A percentile compares a stretch with the other conserved stretches of the same genome.
phyloP scores from a whole-genome alignment of 2,888 invertebrate species.

The Oligia latruncula region DNA sequence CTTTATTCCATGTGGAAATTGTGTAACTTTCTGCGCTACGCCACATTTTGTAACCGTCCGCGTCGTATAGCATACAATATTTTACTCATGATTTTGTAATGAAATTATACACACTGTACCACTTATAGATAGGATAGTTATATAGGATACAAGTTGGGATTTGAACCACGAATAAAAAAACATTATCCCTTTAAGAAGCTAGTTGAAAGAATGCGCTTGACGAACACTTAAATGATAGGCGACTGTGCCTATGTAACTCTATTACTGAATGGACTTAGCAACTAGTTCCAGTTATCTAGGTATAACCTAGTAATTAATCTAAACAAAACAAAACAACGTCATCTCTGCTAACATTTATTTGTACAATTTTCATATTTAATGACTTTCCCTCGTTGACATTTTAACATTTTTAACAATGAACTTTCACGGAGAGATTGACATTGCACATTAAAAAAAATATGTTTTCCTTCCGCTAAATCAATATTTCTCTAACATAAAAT shows the following conservation, averaged over 20 bases:
- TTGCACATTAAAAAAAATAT: not conserved
- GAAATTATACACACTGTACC: not conserved
- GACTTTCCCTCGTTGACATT: not conserved
- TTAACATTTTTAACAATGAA: not conserved
- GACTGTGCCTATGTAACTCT: not conserved
- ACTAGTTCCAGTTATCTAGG: slow-evolving; percentile 4
- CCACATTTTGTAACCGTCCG: not conserved
- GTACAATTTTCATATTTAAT: not conserved
- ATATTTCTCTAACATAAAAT: not conserved
- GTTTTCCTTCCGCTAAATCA: not conserved
- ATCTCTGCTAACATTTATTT: not conserved
- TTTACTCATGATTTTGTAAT: not conserved
- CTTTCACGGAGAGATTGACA: not conserved
- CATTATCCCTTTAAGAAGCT: not conserved
- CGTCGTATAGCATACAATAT: not conserved
- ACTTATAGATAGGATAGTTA: not conserved
- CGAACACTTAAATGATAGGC: not conserved
- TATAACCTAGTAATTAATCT: slow-evolving; percentile 15
- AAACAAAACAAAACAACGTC: slow-evolving; percentile 10
- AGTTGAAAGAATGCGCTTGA: slow-evolving; percentile 19
- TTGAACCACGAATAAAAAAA: not conserved
- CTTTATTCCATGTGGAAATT: slow-evolving; percentile 12
- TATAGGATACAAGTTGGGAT: not conserved
- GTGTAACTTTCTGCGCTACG: not conserved
- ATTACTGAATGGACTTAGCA: slow-evolving; percentile 11